Evolutionary conservation across 23 tunicate species (phyloP).

Genomic region (Styela clava): DNA sequence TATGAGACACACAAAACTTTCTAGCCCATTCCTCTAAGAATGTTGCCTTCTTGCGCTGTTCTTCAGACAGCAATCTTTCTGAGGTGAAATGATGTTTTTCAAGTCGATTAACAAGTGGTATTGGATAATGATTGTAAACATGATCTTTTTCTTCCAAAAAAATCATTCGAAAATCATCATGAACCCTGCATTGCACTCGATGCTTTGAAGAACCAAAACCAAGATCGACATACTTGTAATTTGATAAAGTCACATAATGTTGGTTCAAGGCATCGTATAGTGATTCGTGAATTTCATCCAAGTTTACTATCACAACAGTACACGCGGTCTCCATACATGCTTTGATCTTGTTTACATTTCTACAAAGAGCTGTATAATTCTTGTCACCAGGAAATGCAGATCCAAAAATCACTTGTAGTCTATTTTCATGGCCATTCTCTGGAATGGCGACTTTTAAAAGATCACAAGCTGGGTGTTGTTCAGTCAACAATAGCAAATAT

Average conservation of each 20-base stretch:
- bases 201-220: constrained; percentile 55
- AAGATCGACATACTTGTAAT: constrained; percentile 50
- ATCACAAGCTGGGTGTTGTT: constrained; percentile 35
- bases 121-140: constrained; percentile 58
- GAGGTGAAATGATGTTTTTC: constrained; percentile 52
- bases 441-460: constrained; percentile 8
- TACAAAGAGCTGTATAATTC: constrained; percentile 35
- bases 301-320: constrained; percentile 43
- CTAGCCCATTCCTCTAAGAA: constrained; percentile 32
- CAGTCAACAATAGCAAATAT: constrained; percentile 40
- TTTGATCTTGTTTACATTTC: constrained; percentile 38
- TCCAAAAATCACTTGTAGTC: constrained; percentile 45
- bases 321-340: constrained; percentile 49
- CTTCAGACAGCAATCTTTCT: constrained; percentile 30
- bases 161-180: constrained; percentile 30
- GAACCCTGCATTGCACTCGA: constrained; percentile 49
- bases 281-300: constrained; percentile 47
- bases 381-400: constrained; percentile 51
- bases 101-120: constrained; percentile 50
- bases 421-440: background rate
- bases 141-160: constrained; percentile 42
- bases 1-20: constrained; percentile 10
- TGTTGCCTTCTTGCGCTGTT: constrained; percentile 1
- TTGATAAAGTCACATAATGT: constrained; percentile 54
- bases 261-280: constrained; percentile 59